Evolutionary conservation across 1,140 invertebrate species (phyloP).

Genomic region (Sminthurinus signatus): DNA sequence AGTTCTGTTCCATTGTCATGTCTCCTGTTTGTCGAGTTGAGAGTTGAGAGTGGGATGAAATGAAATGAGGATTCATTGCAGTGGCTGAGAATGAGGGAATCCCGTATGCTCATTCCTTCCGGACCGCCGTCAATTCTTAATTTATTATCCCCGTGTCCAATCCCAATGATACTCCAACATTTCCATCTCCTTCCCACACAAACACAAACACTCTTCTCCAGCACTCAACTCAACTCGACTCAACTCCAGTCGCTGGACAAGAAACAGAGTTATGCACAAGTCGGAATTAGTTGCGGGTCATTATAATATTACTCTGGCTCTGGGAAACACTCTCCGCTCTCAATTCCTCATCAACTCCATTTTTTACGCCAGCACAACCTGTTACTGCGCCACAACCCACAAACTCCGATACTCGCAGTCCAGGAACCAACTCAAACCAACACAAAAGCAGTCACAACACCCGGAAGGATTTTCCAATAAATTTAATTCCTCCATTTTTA

Average conservation of each 20-base stretch:
- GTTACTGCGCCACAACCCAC: too few relatives aligned
- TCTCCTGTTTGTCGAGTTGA: too few relatives aligned
- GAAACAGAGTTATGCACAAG: not conserved
- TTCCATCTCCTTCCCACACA: not conserved
- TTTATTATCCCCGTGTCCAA: slow-evolving; percentile 38
- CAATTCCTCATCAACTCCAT: not conserved
- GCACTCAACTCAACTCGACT: too few relatives aligned
- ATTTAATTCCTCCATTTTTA: too few relatives aligned
- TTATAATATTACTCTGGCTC: not conserved
- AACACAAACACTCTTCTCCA: too few relatives aligned
- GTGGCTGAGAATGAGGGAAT: not conserved
- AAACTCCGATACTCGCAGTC: too few relatives aligned
- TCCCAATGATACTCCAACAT: slow-evolving; percentile 8
- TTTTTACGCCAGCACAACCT: too few relatives aligned
- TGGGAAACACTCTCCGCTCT: slow-evolving; percentile 14
- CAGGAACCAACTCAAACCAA: too few relatives aligned
- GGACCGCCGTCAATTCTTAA: slow-evolving; percentile 34
- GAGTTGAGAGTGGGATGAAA: not conserved
- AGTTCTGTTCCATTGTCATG: too few relatives aligned
- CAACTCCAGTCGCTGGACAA: not conserved
- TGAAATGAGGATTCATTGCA: slow-evolving; percentile 4
- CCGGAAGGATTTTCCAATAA: too few relatives aligned
- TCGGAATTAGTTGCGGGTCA: too few relatives aligned
- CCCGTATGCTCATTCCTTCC: slow-evolving; percentile 33
- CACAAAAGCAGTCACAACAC: too few relatives aligned